Base-by-base conservation (phyloP, 2,113 vertebrate genomes). In the Takifugu bimaculatus region DNA sequence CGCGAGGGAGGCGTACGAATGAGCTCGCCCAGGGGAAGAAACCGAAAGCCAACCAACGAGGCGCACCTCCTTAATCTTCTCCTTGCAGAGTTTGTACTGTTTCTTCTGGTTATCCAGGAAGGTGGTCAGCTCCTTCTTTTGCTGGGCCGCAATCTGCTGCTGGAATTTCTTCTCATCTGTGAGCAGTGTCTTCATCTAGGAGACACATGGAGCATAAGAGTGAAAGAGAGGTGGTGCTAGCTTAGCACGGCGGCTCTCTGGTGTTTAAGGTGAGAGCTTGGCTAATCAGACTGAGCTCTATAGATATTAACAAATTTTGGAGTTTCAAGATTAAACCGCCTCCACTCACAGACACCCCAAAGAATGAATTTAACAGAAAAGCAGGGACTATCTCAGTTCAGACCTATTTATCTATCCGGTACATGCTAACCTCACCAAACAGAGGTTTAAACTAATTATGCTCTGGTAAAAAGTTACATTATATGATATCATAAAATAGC, bases 71-170 rank as follows among this genome's bases (percentile, higher is more conserved):
- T 98, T 99, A 85, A 99, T 98, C 90, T 99, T 98, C 90, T 98
- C 97, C 87, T 99, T 99, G 92, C 96, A 98, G 90, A 99, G 93
- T 86, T 98, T 99, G 90, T 99, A 99, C 90, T 98, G 96, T 85
- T 95, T 97, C 92, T 97, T 98, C 88, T 99, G 97, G 91, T 92
- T 97, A 89, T 99, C 96, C 90, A 98, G 92, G 88, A 99, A 99
- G 82, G 91, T 97, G 89, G 94, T 95, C 88, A 99, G 93, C 85
- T 99, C 97, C 89, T 96, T 98, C 92, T 98, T 99, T 87, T 98
- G 97, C 92, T 99, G 97, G 78, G 94, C 90, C 91, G 93, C 79
- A 72, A 98, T 98, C 92, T 99, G 97, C 90, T 98, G 97, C 93
- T 99, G 97, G 90, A 98, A 98, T 90, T 94, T 98, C 91, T 94